Evolutionary conservation across 2,797 vertebrate species (phyloP), one percentile per base, ranked within the genome.

Genomic region (Balearica regulorum): DNA sequence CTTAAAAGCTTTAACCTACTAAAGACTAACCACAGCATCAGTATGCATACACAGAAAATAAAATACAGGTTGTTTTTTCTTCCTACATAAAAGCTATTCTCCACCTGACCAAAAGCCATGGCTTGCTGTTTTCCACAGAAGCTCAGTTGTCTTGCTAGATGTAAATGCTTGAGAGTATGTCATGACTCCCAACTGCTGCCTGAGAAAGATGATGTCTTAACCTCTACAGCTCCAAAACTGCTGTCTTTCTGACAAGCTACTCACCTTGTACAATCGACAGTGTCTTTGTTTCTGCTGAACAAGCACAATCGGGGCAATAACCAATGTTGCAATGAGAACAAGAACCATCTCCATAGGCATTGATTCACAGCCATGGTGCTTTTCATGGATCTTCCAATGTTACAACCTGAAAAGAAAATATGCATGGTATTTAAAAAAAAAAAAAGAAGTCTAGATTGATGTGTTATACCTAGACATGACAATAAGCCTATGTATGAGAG

Each of bases 201-300:
- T 49, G 46, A 57, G 54, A 79, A 82, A 53, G 39, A 54, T 43
- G 10, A 51, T 68, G 8, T 35, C 48, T 60, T 33, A 66, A 64
- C 48, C 20, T 41, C 6, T 60, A 43, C 25, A 55, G 35, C 35
- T 65, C 57, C 55, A 72, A 51, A 55, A 43, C 4, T 3, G 44
- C 4, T 54, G 39, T n/a, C 53, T 89, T 37, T 54, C 77, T 93
- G 69, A 9, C 5, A 70, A 84, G 39, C 4, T 22, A 83, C 97
- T 98, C 93, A 97, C 96, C 0, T 90, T 98, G 94, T 98, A 98
- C 5, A 97, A 98, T 39, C 88, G 87, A 57, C 97, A 87, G 48
- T 98, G 98, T 29, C 97, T 97, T 96, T 98, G 97, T 83, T 98
- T 98, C 98, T 98, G 98, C 97, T 97, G 98, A 65, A 98, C 97